Evolutionary conservation across 2,888 invertebrate species (phyloP).

Genomic region (Pristionchus exspectatus): DNA sequence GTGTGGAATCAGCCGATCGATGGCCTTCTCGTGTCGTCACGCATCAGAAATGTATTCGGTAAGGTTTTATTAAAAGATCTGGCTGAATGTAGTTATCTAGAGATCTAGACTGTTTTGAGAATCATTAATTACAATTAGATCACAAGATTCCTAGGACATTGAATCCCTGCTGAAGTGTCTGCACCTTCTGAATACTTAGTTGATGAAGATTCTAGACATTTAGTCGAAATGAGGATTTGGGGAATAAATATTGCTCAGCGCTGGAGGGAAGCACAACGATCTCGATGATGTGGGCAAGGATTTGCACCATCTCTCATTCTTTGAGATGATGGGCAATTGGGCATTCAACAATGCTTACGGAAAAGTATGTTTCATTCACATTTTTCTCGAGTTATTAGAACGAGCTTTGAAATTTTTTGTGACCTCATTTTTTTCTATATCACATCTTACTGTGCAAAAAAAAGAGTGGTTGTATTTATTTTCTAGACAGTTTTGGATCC

Average conservation of each 20-base stretch:
- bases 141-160: too few relatives aligned
- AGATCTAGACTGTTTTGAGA: neutral
- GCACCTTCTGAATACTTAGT: too few relatives aligned
- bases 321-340: slow-evolving; percentile 99
- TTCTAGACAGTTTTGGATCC: neutral
- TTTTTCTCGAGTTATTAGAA: neutral
- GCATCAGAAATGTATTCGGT: slow-evolving; percentile 96
- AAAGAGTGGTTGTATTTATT: neutral
- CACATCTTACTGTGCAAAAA: neutral
- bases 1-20: slow-evolving; percentile 93
- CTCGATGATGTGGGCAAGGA: slow-evolving; percentile 99
- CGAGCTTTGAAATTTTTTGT: too few relatives aligned
- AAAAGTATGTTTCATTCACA: slow-evolving; percentile 83
- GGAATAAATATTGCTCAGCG: slow-evolving; percentile 27
- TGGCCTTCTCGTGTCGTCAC: slow-evolving; percentile 90
- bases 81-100: slow-evolving; percentile 29
- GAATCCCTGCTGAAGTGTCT: too few relatives aligned
- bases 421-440: too few relatives aligned
- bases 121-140: too few relatives aligned
- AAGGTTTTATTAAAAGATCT: slow-evolving; percentile 82
- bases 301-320: slow-evolving; percentile 99
- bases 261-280: slow-evolving; percentile 98
- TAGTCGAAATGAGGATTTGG: too few relatives aligned
- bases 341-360: slow-evolving; percentile 97
- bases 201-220: neutral